A percentile compares a stretch with the other conserved stretches of the same genome.
phyloP scores from a whole-genome alignment of 2,888 invertebrate genomes.

The Schizaphis graminum region DNA sequence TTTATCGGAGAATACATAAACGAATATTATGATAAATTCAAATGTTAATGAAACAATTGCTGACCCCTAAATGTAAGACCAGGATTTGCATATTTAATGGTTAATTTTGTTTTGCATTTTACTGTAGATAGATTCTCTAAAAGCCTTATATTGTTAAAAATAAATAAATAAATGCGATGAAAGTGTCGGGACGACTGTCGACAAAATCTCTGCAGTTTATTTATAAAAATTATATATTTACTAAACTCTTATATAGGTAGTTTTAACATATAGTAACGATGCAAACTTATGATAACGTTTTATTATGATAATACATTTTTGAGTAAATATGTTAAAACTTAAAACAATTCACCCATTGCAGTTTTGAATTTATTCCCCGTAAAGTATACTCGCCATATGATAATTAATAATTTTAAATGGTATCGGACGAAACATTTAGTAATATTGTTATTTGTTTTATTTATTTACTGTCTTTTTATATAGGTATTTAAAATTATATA shows the following conservation, averaged over 20 bases:
- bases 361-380: background rate
- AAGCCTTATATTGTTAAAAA: conserved; percentile 3
- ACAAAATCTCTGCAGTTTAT: background rate
- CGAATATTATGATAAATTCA: background rate
- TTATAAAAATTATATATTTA: background rate
- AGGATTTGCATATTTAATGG: conserved; percentile 52
- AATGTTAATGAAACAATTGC: background rate
- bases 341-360: background rate
- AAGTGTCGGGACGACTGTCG: background rate
- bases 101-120: conserved; percentile 27
- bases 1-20: background rate
- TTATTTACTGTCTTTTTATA: background rate
- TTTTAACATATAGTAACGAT: background rate
- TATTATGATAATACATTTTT: background rate
- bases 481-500: too few relatives aligned
- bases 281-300: background rate
- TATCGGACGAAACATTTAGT: background rate
- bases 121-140: background rate
- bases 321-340: background rate
- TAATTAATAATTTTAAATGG: background rate
- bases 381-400: background rate
- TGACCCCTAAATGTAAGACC: conserved; percentile 34
- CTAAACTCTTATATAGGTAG: background rate
- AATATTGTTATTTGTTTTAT: background rate
- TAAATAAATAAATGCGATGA: background rate